Percentiles rank a stretch among this genome's conserved stretches.
phyloP scores from a whole-genome alignment of 2,797 vertebrate species.

The Pogonophryne albipinna region DNA sequence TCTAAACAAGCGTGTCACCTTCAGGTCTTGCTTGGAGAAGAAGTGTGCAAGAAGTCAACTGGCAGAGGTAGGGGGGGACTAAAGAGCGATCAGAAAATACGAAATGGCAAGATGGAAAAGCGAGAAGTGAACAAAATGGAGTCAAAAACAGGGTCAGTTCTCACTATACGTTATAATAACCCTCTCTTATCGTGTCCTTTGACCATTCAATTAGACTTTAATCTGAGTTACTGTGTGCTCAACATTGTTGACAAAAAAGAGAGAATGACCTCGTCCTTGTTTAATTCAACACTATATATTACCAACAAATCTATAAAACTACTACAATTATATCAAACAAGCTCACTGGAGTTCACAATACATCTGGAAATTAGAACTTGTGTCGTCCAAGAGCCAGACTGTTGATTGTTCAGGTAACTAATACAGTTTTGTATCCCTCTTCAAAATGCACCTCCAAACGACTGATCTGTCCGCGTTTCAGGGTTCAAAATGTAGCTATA shows the following conservation, averaged over 20 bases:
- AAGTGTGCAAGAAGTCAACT: neutral
- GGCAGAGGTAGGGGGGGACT: neutral
- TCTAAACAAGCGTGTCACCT: conserved; percentile 70
- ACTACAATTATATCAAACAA: no score
- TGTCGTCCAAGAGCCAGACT: no score
- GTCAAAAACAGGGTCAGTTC: no score
- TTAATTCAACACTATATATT: no score
- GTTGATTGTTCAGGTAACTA: neutral
- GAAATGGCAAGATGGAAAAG: neutral
- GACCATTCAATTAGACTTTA: no score
- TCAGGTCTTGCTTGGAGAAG: conserved; percentile 36
- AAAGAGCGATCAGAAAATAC: neutral
- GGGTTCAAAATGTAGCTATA: no score
- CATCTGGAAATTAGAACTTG: no score
- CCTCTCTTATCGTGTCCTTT: no score
- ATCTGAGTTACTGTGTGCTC: neutral
- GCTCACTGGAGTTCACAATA: no score
- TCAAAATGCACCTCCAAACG: neutral
- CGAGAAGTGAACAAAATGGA: no score
- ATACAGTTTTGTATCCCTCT: neutral
- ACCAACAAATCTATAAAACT: neutral
- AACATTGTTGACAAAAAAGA: neutral
- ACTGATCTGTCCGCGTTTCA: no score
- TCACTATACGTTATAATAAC: no score
- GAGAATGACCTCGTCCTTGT: neutral